phyloP scores from a whole-genome alignment of 2,888 invertebrate species.

The Rugalucina vietnamica region DNA sequence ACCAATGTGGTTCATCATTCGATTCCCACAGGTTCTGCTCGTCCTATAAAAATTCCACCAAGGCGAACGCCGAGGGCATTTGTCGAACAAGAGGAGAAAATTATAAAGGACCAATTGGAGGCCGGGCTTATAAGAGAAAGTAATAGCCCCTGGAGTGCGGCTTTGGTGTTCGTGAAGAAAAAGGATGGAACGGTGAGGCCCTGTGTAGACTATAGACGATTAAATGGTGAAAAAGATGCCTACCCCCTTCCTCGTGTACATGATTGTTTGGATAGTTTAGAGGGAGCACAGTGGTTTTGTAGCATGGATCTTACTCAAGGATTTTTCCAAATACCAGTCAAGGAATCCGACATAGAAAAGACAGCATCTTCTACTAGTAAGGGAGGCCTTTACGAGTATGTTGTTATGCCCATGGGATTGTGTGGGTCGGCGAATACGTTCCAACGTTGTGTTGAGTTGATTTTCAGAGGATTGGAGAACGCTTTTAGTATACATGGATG shows the following conservation, averaged over 20 bases:
- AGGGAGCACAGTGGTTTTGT: slow-evolving; percentile 19
- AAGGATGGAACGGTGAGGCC: slow-evolving; percentile 3
- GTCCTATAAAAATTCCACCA: slow-evolving; percentile 31
- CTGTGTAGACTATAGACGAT: slow-evolving; percentile 9
- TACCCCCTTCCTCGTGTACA: slow-evolving; percentile 26
- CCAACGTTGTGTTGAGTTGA: slow-evolving; percentile 60
- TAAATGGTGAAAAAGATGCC: slow-evolving; percentile 21
- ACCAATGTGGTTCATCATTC: slow-evolving; percentile 28
- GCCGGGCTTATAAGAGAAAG: slow-evolving; percentile 27
- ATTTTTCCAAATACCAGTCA: slow-evolving; percentile 15
- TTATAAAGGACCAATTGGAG: slow-evolving; percentile 22
- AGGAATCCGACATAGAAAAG: slow-evolving; percentile 13
- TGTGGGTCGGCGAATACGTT: slow-evolving; percentile 61
- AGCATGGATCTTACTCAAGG: neutral
- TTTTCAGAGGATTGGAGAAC: slow-evolving; percentile 44
- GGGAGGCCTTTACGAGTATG: slow-evolving; percentile 55
- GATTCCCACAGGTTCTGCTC: slow-evolving; percentile 15
- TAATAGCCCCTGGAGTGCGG: slow-evolving; percentile 22
- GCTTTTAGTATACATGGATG: slow-evolving; percentile 59
- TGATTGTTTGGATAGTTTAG: slow-evolving; percentile 27
- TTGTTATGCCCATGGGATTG: slow-evolving; percentile 61
- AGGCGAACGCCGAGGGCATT: slow-evolving; percentile 27
- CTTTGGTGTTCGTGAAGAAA: slow-evolving; percentile 24
- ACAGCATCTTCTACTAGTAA: slow-evolving; percentile 17
- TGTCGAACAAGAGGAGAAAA: slow-evolving; percentile 23